phyloP scores from a whole-genome alignment of 2,888 invertebrate species.

The Drosophila mettleri region DNA sequence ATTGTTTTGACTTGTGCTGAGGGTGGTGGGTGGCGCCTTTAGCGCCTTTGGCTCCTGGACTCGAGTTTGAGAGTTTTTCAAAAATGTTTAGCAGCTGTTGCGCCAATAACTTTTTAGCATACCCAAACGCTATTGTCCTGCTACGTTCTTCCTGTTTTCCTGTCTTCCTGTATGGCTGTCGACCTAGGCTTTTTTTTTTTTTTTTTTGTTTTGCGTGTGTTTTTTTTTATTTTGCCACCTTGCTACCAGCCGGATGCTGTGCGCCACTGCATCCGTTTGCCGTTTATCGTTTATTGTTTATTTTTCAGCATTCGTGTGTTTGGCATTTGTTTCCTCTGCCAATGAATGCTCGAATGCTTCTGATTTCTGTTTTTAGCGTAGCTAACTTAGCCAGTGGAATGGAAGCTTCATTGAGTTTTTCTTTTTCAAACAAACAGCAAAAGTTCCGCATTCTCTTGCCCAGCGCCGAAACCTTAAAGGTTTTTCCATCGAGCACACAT shows the following conservation, averaged over 20 bases:
- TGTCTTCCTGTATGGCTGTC: conserved; percentile 21
- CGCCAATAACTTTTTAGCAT: conserved; percentile 76
- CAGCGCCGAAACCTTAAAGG: background rate
- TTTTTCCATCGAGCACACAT: background rate
- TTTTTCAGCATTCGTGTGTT: conserved; percentile 44
- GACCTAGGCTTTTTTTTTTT: conserved; percentile 3
- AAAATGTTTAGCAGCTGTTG: conserved; percentile 65
- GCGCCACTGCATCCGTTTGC: conserved; percentile 68
- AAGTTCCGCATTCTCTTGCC: background rate
- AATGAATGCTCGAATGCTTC: conserved; percentile 19
- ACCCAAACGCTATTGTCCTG: conserved; percentile 41
- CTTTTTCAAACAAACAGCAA: background rate
- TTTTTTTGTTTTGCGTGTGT: too few species aligned
- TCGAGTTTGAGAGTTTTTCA: conserved; percentile 30
- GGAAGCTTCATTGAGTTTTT: conserved; percentile 9
- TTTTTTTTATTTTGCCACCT: conserved; percentile 37
- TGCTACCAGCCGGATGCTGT: conserved; percentile 68
- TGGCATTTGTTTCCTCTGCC: conserved; percentile 58
- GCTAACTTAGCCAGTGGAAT: conserved; percentile 5
- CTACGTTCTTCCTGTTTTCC: conserved; percentile 28
- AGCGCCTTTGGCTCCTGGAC: conserved; percentile 25
- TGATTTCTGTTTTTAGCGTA: conserved; percentile 10
- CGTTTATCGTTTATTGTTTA: conserved; percentile 53
- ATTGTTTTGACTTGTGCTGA: conserved; percentile 77
- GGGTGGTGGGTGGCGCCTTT: conserved; percentile 1